Evolutionary conservation across 2,888 invertebrate species (phyloP), one percentile per base, ranked within the genome.

Genomic region (Nymphalis polychloros): DNA sequence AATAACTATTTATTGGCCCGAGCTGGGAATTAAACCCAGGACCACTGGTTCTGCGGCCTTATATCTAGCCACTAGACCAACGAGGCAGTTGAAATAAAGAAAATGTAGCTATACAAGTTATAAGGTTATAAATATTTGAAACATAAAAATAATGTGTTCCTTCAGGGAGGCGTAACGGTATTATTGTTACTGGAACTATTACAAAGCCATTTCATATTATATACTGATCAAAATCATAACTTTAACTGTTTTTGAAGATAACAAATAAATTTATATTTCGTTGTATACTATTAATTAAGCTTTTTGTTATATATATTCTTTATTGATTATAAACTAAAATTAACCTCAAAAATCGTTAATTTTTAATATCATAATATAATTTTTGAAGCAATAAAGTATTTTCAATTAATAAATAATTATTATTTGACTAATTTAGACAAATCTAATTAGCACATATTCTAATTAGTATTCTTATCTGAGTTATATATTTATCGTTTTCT

Each of bases 391-490:
- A 7, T 23, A 0, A 50, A n/a, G 31, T 46, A 60, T 65, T 41
- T 52, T 47, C 7, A 50, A 59, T 48, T 53, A 57, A 31, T 55
- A n/a, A 10, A 60, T 55, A 49, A n/a, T 52, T 50, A 62, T 68
- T 59, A 69, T 63, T 65, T 65, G 65, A 59, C 49, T 59, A 59
- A 70, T 65, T 70, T 65, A 35, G 65, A 68, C 55, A 68, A 64
- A 62, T 71, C 55, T 68, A 68, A 68, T 66, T 71, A 71, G 60
- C 47, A 59, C 59, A 59, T 68, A 70, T 63, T 68, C 59, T 65
- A 59, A 70, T 68, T 70, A 68, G 64, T 64, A 16, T 65, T 66
- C 60, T 69, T 71, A 71, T 71, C 66, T 66, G 53, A 66, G 65
- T 60, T 65, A 55, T 17, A n/a, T 64, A 62, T 63, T 71, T 69